These are phyloP conservation scores for Notodonta ziczac DNA, from an alignment of 2,888 invertebrate genomes.

Conservation along the genomic window DNA sequence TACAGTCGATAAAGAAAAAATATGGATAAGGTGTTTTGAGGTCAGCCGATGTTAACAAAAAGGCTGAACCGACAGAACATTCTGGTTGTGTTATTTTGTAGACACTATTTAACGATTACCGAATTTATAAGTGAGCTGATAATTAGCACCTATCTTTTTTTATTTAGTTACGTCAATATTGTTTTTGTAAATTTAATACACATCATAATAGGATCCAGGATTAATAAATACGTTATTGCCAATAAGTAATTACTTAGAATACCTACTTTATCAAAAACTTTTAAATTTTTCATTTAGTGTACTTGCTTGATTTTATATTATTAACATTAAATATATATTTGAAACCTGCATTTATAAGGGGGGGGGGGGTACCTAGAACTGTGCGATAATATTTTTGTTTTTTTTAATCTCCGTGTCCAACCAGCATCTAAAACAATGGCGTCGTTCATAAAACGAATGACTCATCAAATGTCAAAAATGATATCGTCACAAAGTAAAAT, in stretches of 20 bases:
- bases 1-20: conserved; percentile 33
- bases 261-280: too few relatives aligned
- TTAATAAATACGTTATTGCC: too few relatives aligned
- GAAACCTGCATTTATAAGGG: too few relatives aligned
- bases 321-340: too few relatives aligned
- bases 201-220: too few relatives aligned
- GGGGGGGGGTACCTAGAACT: too few relatives aligned
- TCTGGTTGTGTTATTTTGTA: not conserved
- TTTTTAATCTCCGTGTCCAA: not conserved
- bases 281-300: too few relatives aligned
- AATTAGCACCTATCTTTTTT: not conserved
- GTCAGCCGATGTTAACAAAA: conserved; percentile 12
- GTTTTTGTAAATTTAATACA: too few relatives aligned
- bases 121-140: not conserved
- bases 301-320: too few relatives aligned
- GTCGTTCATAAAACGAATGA: conserved; percentile 20
- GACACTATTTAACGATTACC: not conserved
- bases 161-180: not conserved
- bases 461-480: conserved; percentile 31
- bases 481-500: conserved; percentile 31
- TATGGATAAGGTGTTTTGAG: conserved; percentile 19
- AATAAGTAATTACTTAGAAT: too few relatives aligned
- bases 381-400: too few relatives aligned
- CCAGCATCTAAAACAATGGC: conserved; percentile 18
- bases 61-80: not conserved